Conservation (phyloP, 92 coral and sea anemone species). For the Plumapathes pennacea region DNA sequence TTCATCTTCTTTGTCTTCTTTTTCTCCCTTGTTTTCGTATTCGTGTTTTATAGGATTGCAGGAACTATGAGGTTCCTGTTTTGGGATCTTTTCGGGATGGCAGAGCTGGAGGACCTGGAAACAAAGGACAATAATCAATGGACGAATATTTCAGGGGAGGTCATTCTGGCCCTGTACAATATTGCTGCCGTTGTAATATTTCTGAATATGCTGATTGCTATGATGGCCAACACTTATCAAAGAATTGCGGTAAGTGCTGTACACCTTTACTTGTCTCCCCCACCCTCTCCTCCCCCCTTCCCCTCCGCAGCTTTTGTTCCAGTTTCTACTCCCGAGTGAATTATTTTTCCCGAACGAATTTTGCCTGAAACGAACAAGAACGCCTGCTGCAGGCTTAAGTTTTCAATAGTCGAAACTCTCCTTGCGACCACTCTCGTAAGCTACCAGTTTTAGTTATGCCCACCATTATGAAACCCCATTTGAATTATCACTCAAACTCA, state of each 20-base stretch:
- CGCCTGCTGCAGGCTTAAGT: no score
- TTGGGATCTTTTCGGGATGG: constrained; percentile 89
- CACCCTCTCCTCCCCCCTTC: neutral
- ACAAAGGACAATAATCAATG: constrained; percentile 54
- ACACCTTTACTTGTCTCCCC: neutral
- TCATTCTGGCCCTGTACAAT: constrained; percentile 77
- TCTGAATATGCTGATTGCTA: constrained; percentile 92
- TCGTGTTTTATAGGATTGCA: constrained; percentile 30
- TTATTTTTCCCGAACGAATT: no score
- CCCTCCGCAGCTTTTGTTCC: neutral
- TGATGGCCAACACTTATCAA: constrained; percentile 92
- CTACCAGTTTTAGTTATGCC: no score
- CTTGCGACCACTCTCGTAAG: no score
- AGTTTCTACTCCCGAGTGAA: no score
- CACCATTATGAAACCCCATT: no score
- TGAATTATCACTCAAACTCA: no score
- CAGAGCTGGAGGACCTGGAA: constrained; percentile 58
- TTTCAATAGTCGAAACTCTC: no score
- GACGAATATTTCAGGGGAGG: constrained; percentile 79
- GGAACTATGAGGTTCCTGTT: constrained; percentile 72
- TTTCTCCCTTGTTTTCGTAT: no score
- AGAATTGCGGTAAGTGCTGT: constrained; percentile 59
- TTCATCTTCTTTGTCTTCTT: no score
- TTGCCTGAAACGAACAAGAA: no score
- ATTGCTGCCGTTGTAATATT: constrained; percentile 77